Percentiles rank a stretch among this genome's conserved stretches.
Conservation (phyloP, 2,797 vertebrate species). For the Lithobates pipiens region DNA sequence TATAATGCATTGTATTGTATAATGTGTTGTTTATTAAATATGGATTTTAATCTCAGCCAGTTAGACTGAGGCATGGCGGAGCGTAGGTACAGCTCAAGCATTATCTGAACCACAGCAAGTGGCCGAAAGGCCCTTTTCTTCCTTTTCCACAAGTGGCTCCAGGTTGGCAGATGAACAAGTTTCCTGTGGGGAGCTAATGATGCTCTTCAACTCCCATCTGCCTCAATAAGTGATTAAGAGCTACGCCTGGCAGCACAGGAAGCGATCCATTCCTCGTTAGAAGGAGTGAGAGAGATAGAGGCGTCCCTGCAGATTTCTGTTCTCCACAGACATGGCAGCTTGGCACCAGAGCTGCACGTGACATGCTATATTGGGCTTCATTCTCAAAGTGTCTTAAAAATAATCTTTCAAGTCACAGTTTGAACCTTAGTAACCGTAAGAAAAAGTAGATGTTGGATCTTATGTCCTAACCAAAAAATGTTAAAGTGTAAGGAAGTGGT, state of each 20-base stretch:
- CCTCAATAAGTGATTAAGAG: constrained; percentile 18
- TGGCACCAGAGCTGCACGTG: not conserved
- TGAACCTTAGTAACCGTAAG: no score
- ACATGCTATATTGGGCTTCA: no score
- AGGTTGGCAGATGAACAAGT: constrained; percentile 52
- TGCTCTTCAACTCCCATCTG: constrained; percentile 36
- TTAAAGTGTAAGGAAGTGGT: no score
- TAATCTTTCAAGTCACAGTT: no score
- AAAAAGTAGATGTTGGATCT: no score
- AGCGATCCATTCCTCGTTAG: not conserved
- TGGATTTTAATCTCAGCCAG: not conserved
- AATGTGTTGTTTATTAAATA: not conserved
- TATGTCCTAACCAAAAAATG: no score
- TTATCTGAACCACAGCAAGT: not conserved
- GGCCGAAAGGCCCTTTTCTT: not conserved
- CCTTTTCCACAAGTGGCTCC: constrained; percentile 18
- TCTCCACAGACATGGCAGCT: not conserved
- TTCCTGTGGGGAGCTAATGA: constrained; percentile 29
- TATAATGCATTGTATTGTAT: constrained; percentile 6
- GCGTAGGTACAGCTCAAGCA: not conserved
- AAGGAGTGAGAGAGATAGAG: not conserved
- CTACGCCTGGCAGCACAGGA: constrained; percentile 27
- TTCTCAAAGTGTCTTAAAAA: no score
- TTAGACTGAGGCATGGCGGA: not conserved
- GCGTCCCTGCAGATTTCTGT: not conserved